A percentile compares a stretch with the other conserved stretches of the same genome.
Conservation (phyloP, 2,888 invertebrate genomes). For the Drosophila mercatorum region DNA sequence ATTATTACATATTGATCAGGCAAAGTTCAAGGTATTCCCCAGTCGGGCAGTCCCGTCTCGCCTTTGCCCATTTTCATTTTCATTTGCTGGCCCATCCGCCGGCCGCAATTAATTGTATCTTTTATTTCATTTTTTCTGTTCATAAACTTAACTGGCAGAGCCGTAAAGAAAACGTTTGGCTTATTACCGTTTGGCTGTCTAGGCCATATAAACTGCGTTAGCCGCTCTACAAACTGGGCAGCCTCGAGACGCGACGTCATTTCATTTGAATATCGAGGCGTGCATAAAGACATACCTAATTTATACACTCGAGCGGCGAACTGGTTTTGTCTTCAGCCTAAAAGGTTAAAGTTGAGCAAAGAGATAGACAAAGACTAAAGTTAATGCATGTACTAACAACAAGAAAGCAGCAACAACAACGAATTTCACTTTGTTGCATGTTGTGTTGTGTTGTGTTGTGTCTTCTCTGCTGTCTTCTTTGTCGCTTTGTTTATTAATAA, state of each 20-base stretch:
- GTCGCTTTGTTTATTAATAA: conserved; percentile 69
- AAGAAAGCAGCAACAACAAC: conserved; percentile 37
- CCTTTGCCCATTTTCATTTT: conserved; percentile 14
- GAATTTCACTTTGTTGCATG: conserved; percentile 70
- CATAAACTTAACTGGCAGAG: conserved; percentile 60
- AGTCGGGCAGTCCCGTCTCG: neutral
- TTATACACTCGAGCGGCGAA: conserved; percentile 41
- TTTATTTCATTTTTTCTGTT: conserved; percentile 16
- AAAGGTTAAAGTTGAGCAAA: conserved; percentile 68
- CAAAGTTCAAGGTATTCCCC: neutral
- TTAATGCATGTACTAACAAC: conserved; percentile 47
- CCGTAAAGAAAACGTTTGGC: no score
- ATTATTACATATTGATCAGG: no score
- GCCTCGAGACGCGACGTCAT: conserved; percentile 43
- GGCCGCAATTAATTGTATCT: conserved; percentile 44
- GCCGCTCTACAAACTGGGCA: conserved; percentile 58
- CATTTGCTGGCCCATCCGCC: conserved; percentile 56
- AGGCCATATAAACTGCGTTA: conserved; percentile 64
- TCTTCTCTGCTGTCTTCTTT: conserved; percentile 16
- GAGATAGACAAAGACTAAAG: conserved; percentile 9
- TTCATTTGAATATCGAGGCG: conserved; percentile 47
- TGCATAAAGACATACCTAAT: conserved; percentile 10
- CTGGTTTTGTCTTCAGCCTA: conserved; percentile 48
- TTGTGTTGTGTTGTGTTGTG: neutral
- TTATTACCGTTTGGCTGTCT: conserved; percentile 64